A percentile compares a stretch with the other conserved stretches of the same genome.
Conservation (phyloP, 2,113 vertebrate species). For the Tapirus terrestris region DNA sequence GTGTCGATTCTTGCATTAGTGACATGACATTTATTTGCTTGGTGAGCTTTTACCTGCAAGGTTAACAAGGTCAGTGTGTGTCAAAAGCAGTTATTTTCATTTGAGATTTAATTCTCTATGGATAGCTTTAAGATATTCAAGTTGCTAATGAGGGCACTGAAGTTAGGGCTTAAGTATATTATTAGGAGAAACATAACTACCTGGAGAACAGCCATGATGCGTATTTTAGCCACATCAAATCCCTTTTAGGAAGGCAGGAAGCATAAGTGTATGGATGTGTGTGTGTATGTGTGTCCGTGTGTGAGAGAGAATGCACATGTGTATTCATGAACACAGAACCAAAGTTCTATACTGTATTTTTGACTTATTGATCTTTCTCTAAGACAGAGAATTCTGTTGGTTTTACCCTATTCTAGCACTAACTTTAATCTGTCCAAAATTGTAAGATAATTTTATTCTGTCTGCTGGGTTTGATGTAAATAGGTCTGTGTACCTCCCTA, state of each 20-base stretch:
- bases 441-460: neutral
- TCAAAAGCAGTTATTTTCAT: constrained; percentile 60
- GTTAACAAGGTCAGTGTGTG: constrained; percentile 42
- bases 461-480: neutral
- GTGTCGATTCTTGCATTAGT: neutral
- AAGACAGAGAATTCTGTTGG: neutral
- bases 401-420: neutral
- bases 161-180: constrained; percentile 28
- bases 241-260: neutral
- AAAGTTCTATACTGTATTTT: neutral
- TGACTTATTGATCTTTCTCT: neutral
- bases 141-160: constrained; percentile 63
- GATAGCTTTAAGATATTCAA: constrained; percentile 51
- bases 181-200: constrained; percentile 49
- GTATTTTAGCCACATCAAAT: constrained; percentile 25
- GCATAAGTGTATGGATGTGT: neutral
- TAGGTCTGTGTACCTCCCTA: neutral
- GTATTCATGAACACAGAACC: neutral
- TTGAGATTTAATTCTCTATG: constrained; percentile 45
- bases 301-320: rapidly evolving
- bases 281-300: no score
- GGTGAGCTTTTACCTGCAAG: constrained; percentile 50
- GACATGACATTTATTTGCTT: constrained; percentile 46
- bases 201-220: neutral
- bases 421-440: neutral